Evolutionary conservation across 2,888 invertebrate species (phyloP), one percentile per base, ranked within the genome.

Genomic region (Eucera pruinosa): DNA sequence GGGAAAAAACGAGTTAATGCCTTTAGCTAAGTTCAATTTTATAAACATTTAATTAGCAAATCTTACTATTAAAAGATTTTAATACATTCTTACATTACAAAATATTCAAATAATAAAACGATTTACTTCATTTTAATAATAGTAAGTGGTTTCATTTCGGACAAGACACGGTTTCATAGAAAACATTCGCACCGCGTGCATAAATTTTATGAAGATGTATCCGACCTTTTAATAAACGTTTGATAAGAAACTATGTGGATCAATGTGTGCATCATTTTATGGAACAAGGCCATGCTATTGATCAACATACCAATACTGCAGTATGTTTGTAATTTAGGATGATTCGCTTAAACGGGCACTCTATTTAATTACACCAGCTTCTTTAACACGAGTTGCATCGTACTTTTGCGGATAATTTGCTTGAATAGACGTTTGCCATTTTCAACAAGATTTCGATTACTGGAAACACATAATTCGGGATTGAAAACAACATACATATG

Each of bases 271-370:
- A 13, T n/a, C 36, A 48, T 52, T 43, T 68, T 66, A n/a, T 78
- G 36, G 62, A 41, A 36, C 70, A 67, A 80, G 65, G 65, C 36
- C 45, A 25, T 2, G 15, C 27, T 27, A 68, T 68, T 66, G 68
- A 76, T 83, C 72, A 41, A 41, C 6, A 54, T 2, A 25, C 18
- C 30, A 64, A 70, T 55, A 23, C 13, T 48, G 25, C 6, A 18
- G 9, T 23, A 15, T 43, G 50, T 52, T 57, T 57, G 39, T 58
- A 55, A 75, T 70, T 76, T 66, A 15, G 27, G 20, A 45, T 50
- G n/a, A 58, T 15, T 5, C 47, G 20, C 5, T 27, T 2, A 2
- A 23, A 18, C 45, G 20, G 33, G 48, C 57, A 69, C 78, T 69
- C 18, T 18, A 9, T 45, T 62, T 76, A 67, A 71, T 78, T 64